These are phyloP conservation scores for Ondatra zibethicus DNA, from an alignment of 2,113 vertebrate species.

Conservation along the genomic window DNA sequence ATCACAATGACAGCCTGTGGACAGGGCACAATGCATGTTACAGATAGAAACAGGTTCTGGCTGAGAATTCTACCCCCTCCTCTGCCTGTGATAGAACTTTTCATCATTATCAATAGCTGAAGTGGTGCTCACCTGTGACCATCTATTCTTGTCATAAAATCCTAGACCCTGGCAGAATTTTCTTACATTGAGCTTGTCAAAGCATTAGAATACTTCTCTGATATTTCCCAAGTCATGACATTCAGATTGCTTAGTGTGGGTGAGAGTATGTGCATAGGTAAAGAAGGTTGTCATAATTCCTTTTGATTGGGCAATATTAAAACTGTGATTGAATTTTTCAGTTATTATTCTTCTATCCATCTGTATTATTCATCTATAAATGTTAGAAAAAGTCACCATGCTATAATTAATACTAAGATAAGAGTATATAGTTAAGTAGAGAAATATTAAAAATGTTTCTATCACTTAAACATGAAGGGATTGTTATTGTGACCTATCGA, in stretches of 20 bases:
- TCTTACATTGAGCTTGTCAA: background rate
- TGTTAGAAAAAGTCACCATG: background rate
- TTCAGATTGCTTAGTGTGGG: background rate
- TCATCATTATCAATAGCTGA: conserved; percentile 55
- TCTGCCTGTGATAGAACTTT: conserved; percentile 14
- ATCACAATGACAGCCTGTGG: background rate
- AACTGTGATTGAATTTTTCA: background rate
- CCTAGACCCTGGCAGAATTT: conserved; percentile 23
- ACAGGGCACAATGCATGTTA: background rate
- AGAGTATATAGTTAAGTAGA: background rate
- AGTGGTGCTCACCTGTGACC: conserved; percentile 24
- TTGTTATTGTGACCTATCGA: background rate
- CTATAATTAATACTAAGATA: background rate
- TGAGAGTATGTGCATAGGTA: background rate
- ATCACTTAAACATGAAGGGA: background rate
- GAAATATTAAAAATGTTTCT: background rate
- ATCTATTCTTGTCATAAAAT: conserved; percentile 47
- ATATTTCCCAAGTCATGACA: conserved; percentile 46
- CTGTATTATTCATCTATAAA: background rate
- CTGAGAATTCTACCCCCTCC: conserved; percentile 31
- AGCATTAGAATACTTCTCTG: conserved; percentile 22
- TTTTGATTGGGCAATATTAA: conserved; percentile 6
- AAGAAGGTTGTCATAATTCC: background rate
- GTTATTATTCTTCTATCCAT: too few species aligned
- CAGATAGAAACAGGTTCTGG: background rate